Percentiles rank a stretch among this genome's conserved stretches.
Evolutionary conservation across 2,888 invertebrate genomes (phyloP).

Genomic region (Parnassius smintheus): DNA sequence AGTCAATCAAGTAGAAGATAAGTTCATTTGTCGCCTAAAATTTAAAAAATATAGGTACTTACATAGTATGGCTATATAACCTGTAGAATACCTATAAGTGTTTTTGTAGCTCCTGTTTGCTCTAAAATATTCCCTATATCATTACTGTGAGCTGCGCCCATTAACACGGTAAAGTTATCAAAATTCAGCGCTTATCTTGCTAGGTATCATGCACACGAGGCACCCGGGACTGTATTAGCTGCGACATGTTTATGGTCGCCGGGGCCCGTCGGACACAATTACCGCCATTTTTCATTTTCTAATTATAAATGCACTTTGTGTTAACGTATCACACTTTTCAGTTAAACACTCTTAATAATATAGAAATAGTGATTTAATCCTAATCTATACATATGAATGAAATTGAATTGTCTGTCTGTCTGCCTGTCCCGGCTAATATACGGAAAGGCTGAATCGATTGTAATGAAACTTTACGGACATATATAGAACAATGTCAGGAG

Average conservation of each 20-base stretch:
- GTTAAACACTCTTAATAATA: neutral
- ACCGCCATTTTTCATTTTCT: constrained; percentile 32
- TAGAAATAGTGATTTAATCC: too few species aligned
- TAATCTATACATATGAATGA: too few species aligned
- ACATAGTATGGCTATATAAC: too few species aligned
- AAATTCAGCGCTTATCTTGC: constrained; percentile 28
- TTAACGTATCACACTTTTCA: constrained; percentile 16
- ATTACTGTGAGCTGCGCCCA: constrained; percentile 22
- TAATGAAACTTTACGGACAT: too few species aligned
- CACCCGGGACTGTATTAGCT: constrained; percentile 38
- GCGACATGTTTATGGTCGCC: constrained; percentile 34
- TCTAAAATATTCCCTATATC: constrained; percentile 15
- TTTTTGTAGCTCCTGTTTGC: neutral
- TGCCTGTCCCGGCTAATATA: too few species aligned
- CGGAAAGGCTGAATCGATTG: too few species aligned
- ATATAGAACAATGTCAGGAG: too few species aligned
- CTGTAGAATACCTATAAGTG: too few species aligned
- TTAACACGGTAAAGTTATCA: constrained; percentile 27
- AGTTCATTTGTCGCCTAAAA: too few species aligned
- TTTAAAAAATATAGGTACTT: too few species aligned
- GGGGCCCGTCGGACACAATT: constrained; percentile 27
- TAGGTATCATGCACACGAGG: constrained; percentile 33
- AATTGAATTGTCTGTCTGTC: too few species aligned
- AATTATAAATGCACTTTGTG: constrained; percentile 18
- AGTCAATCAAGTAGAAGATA: too few species aligned